Evolutionary conservation across 2,888 invertebrate species (phyloP).

Genomic region (Acleris cristana): DNA sequence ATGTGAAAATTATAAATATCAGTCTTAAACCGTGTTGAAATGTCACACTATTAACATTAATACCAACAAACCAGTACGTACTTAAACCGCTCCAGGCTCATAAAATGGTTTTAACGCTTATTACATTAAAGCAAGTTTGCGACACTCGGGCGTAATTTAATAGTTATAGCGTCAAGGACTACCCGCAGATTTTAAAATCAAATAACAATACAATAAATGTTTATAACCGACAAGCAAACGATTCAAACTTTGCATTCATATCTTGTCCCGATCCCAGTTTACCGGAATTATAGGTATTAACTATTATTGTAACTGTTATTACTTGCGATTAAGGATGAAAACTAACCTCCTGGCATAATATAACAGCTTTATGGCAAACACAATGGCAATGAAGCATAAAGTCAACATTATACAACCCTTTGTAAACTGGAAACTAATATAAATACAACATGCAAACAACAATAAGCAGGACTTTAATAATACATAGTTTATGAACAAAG

Average conservation of each 20-base stretch:
- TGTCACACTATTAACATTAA: not conserved
- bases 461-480: constrained; percentile 4
- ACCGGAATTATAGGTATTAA: constrained; percentile 70
- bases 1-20: too few relatives aligned
- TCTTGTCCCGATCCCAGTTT: constrained; percentile 67
- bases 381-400: constrained; percentile 57
- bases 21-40: not conserved
- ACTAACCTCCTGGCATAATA: constrained; percentile 58
- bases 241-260: constrained; percentile 61
- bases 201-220: constrained; percentile 62
- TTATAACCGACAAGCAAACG: constrained; percentile 56
- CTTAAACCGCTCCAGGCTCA: not conserved
- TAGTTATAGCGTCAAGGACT: constrained; percentile 18
- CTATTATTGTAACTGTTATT: constrained; percentile 76
- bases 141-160: constrained; percentile 12
- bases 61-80: not conserved
- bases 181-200: constrained; percentile 53
- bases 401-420: constrained; percentile 53
- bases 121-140: constrained; percentile 7
- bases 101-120: constrained; percentile 2
- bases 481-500: too few relatives aligned
- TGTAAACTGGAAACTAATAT: constrained; percentile 18
- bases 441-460: constrained; percentile 2
- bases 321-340: constrained; percentile 60
- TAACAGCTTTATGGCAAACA: constrained; percentile 62